These are phyloP conservation scores for Otolemur garnettii DNA, from an alignment of 2,113 vertebrate species.

Conservation along the genomic window DNA sequence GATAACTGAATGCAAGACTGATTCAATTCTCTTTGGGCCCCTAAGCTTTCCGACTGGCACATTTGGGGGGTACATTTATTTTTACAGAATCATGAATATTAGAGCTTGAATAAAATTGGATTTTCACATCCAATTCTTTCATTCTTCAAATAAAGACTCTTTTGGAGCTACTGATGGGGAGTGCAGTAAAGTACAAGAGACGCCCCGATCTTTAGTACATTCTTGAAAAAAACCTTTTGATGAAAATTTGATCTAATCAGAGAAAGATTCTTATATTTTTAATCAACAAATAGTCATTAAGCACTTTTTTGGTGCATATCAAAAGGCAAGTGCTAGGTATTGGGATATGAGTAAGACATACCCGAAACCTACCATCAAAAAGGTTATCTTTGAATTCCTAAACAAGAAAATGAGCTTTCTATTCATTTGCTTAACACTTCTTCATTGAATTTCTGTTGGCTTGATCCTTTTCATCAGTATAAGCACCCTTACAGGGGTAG, in stretches of 20 bases:
- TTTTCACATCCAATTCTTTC: neutral
- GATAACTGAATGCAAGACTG: neutral
- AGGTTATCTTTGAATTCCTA: neutral
- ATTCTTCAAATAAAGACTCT: neutral
- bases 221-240: neutral
- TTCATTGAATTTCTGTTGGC: constrained; percentile 4
- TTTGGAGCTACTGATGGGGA: neutral
- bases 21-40: neutral
- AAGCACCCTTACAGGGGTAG: neutral
- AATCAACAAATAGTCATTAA: neutral
- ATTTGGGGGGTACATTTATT: neutral
- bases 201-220: neutral
- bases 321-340: neutral
- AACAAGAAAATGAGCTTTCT: neutral
- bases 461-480: neutral
- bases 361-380: neutral
- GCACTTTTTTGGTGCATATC: neutral
- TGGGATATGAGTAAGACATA: neutral
- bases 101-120: neutral
- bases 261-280: neutral
- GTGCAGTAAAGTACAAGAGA: neutral
- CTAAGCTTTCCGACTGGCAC: neutral
- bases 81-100: neutral
- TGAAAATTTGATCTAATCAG: neutral
- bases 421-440: neutral